Evolutionary conservation across 2,797 vertebrate genomes (phyloP), one percentile per base, ranked within the genome.

Genomic region (Saxicola maurus): DNA sequence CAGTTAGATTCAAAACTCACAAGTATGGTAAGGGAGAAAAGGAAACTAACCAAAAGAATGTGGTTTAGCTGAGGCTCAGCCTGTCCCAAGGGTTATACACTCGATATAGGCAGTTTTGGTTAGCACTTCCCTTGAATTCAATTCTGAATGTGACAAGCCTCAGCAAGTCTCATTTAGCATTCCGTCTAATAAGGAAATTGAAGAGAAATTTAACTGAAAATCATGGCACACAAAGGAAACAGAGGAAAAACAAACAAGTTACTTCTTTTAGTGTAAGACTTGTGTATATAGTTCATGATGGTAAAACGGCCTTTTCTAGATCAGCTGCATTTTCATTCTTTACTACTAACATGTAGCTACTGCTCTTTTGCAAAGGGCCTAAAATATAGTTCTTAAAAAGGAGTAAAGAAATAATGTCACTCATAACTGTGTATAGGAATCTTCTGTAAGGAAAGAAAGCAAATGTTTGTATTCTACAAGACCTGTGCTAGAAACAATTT

Each of bases 41-140:
- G 9, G 61, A 91, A 93, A 92, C 78, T 93, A 93, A 94, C 83
- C 83, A 91, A 91, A 93, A 87, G 62, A 85, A 62, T 91, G 86
- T 2, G 3, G 77, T 79, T 81, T 87, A 87, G 87, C 64, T 87
- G 60, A 92, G 90, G 64, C 78, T 94, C 86, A 91, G 82, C 55
- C 66, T 89, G 59, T 91, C 56, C 80, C 48, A 52, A 79, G 38
- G 74, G 25, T 59, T 88, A 69, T 57, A 51, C 48, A 84, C 33
- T 82, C 53, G 64, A 84, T 83, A 81, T 17, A 56, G 57, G 74
- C 46, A 87, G 62, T 84, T 93, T 92, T 91, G 72, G 40, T 90
- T 88, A 90, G 55, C 64, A 82, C 60, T 86, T 94, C 35, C 77
- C 71, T 91, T 84, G 74, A 88, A 82, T 76, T 84, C 67, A 89